These are phyloP conservation scores for Neotoxoptera formosana DNA, from an alignment of 1,140 invertebrate genomes.

Conservation along the genomic window DNA sequence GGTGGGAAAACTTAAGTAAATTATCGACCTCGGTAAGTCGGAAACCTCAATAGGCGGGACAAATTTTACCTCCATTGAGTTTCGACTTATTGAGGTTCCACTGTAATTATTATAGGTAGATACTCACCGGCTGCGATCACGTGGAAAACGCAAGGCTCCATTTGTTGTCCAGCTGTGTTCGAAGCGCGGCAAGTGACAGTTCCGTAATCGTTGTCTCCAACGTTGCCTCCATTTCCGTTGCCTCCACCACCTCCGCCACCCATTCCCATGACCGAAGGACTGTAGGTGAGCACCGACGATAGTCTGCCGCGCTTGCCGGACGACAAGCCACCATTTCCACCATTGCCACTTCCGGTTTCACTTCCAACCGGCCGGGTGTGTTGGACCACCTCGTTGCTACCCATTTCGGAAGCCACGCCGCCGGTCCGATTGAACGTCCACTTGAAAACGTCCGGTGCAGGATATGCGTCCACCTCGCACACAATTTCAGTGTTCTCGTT, in stretches of 20 bases:
- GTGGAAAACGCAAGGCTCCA: conserved; percentile 76
- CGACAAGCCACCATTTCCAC: background rate
- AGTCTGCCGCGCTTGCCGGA: conserved; percentile 60
- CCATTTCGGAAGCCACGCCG: conserved; percentile 66
- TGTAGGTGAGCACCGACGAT: conserved; percentile 70
- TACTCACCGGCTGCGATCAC: conserved; percentile 73
- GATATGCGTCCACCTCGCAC: conserved; percentile 87
- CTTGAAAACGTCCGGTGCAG: conserved; percentile 80
- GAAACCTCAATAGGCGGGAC: no score
- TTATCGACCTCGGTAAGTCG: no score
- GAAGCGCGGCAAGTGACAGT: conserved; percentile 74
- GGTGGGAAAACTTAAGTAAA: no score
- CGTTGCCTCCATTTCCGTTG: background rate
- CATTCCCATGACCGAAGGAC: background rate
- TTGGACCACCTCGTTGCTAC: conserved; percentile 71
- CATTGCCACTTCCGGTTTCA: conserved; percentile 34
- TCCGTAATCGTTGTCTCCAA: conserved; percentile 74
- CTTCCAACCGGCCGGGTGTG: conserved; percentile 64
- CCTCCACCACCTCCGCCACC: background rate
- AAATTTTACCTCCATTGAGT: no score
- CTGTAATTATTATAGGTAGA: background rate
- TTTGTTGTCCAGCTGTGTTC: conserved; percentile 73
- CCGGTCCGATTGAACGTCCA: conserved; percentile 89
- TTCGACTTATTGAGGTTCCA: no score
- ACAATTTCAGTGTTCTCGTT: conserved; percentile 81